Conservation (phyloP, 2,888 invertebrate species). For the Eupeodes latifasciatus region DNA sequence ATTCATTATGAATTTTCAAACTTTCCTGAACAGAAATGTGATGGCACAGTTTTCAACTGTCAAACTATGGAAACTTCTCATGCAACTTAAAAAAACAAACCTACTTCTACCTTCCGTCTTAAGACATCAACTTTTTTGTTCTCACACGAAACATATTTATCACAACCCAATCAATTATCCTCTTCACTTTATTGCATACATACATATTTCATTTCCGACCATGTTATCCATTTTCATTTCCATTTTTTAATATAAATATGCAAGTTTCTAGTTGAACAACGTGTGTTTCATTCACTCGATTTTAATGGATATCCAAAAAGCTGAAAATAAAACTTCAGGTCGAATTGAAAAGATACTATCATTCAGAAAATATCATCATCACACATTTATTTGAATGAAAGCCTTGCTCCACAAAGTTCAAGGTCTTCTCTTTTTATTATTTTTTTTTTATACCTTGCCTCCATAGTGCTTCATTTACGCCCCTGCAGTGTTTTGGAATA, state of each 20-base stretch:
- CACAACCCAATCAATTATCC: too few species aligned
- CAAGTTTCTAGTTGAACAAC: background rate
- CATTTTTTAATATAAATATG: background rate
- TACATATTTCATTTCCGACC: background rate
- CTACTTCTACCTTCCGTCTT: too few species aligned
- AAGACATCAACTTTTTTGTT: too few species aligned
- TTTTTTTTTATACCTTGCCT: too few species aligned
- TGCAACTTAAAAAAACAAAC: too few species aligned
- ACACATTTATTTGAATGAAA: conserved; percentile 17
- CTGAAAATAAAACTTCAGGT: background rate
- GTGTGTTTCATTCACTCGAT: background rate
- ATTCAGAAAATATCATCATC: conserved; percentile 17
- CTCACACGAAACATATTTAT: too few species aligned
- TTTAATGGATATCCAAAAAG: background rate
- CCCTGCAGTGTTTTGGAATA: conserved; percentile 16
- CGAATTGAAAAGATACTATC: background rate
- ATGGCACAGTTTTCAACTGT: too few species aligned
- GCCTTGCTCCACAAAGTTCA: conserved; percentile 38
- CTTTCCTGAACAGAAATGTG: too few species aligned
- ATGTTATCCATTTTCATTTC: background rate
- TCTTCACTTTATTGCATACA: too few species aligned
- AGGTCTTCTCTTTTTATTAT: background rate
- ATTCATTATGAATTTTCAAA: too few species aligned
- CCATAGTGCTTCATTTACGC: conserved; percentile 22
- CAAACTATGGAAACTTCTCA: too few species aligned